Evolutionary conservation across 2,797 vertebrate genomes (phyloP), one percentile per base, ranked within the genome.

Genomic region (Denticeps clupeoides): DNA sequence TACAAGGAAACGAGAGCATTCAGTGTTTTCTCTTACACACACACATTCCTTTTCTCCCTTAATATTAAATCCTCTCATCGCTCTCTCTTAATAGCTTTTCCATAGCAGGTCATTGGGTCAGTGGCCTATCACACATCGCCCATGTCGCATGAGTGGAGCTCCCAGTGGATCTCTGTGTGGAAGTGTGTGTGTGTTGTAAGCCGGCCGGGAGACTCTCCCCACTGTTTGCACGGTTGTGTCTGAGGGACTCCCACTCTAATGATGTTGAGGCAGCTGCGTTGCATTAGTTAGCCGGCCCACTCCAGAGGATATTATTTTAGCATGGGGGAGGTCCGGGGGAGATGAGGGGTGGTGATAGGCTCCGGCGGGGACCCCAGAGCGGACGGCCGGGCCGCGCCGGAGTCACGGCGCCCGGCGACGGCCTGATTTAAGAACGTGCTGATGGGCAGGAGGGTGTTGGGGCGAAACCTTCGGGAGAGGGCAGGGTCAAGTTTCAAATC

Each of bases 221-320:
- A 16, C 6, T 18, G 33, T 18, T 37, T 18, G 19, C 15, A 9
- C 7, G 15, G 33, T 10, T 4, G 22, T 23, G 15, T 8, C 18
- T 9, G 9, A 74, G 53, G 47, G 49, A 21, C 62, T 69, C 59
- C 54, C 60, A 59, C 18, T 48, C 63, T 75, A 80, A 80, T 73
- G 65, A 71, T 74, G 78, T 72, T 76, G 73, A 68, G 72, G 62
- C 81, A 81, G 77, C 79, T 81, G 78, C 62, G 63, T 58, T 44
- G 68, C 65, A 72, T 81, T 80, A 77, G 68, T 71, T 68, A 55
- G 16, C 31, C 45, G 46, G 37, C 31, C 60, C 19, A 59, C 68
- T 62, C 59, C 59, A 53, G 58, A 62, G 64, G 56, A 73, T 76
- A 75, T 80, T 67, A 72, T 58, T 70, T 54, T 47, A 62, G 38